Percentiles rank a stretch among this genome's conserved stretches.
These are phyloP conservation scores for Crenuchus spilurus DNA, from an alignment of 2,797 vertebrate species.

Conservation along the genomic window DNA sequence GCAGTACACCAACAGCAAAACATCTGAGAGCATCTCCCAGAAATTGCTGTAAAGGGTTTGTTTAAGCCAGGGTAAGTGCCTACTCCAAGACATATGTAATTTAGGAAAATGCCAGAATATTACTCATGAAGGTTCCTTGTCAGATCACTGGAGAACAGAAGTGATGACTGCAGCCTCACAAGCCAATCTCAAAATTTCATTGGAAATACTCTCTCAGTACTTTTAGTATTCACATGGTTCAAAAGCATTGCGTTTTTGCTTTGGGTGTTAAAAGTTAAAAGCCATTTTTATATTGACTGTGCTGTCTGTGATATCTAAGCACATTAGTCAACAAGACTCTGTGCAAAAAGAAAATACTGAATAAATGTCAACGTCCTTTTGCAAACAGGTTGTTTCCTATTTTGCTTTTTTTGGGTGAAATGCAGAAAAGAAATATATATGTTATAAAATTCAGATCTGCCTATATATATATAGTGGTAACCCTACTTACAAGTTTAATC, in stretches of 20 bases:
- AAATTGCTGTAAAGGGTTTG: constrained; percentile 56
- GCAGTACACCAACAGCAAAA: constrained; percentile 31
- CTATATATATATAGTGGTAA: no score
- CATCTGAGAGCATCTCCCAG: constrained; percentile 24
- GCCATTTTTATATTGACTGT: constrained; percentile 87
- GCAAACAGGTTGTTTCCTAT: constrained; percentile 68
- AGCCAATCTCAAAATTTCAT: constrained; percentile 75
- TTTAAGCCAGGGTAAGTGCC: constrained; percentile 81
- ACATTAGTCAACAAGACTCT: constrained; percentile 76
- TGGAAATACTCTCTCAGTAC: constrained; percentile 79
- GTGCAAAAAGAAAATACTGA: constrained; percentile 73
- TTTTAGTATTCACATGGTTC: constrained; percentile 82
- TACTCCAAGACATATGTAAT: constrained; percentile 74
- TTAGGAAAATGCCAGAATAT: constrained; percentile 56
- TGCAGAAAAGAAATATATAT: no score
- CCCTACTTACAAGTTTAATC: no score
- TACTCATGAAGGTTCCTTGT: constrained; percentile 45
- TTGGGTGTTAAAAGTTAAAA: constrained; percentile 84
- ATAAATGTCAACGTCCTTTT: constrained; percentile 84
- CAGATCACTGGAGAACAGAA: constrained; percentile 44
- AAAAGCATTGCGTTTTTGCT: constrained; percentile 81
- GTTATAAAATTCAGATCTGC: no score
- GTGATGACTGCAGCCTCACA: constrained; percentile 74
- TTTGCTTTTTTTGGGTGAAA: constrained; percentile 50
- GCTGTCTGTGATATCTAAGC: constrained; percentile 83